Conservation (phyloP, 2,888 invertebrate species). For the Drosophila prostipennis region DNA sequence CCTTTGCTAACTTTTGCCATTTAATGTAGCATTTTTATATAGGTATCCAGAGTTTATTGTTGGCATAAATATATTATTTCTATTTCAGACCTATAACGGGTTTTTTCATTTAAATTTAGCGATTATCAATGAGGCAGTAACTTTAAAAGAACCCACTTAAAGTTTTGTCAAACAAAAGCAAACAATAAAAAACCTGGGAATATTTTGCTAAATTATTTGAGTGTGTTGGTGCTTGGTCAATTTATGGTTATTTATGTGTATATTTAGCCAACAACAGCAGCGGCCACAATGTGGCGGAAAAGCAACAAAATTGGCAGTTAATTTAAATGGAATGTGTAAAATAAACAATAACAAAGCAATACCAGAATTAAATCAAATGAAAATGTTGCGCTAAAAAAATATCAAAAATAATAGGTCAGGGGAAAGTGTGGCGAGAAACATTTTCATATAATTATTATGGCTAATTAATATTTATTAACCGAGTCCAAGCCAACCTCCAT, state of each 20-base stretch:
- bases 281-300: slow-evolving; percentile 27
- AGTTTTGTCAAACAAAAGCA: slow-evolving; percentile 8
- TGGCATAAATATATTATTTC: not conserved
- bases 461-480: slow-evolving; percentile 72
- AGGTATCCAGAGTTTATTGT: not conserved
- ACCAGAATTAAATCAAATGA: slow-evolving; percentile 28
- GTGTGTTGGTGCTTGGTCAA: slow-evolving; percentile 30
- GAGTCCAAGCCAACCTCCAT: not conserved
- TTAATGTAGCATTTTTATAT: not conserved
- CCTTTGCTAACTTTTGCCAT: not conserved
- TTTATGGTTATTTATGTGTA: slow-evolving; percentile 28
- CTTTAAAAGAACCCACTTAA: slow-evolving; percentile 4
- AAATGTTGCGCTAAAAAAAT: slow-evolving; percentile 22
- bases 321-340: slow-evolving; percentile 55
- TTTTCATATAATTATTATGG: slow-evolving; percentile 62
- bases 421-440: slow-evolving; percentile 16
- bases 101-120: not conserved
- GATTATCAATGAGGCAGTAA: slow-evolving; percentile 4
- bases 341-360: slow-evolving; percentile 29
- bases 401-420: not conserved
- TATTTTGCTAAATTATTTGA: slow-evolving; percentile 7
- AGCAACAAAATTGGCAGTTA: slow-evolving; percentile 45
- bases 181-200: not conserved
- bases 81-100: not conserved
- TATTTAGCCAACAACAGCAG: slow-evolving; percentile 14